Conservation (phyloP, 53 echinoderm and acorn worm genomes). For the Apostichopus leukothele region DNA sequence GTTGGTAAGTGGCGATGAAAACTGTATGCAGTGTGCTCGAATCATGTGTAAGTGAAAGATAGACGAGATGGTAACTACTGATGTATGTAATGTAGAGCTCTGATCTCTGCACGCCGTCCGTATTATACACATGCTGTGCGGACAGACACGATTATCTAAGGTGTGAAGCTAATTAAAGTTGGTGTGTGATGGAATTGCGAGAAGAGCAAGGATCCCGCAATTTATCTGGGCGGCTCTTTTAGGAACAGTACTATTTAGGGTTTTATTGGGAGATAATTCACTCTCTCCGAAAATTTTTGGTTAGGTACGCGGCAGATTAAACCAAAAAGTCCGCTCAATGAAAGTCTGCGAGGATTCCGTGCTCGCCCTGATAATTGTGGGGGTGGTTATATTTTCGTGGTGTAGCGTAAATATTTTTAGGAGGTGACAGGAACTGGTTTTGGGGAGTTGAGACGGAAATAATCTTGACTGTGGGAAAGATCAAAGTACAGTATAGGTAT, state of each 20-base stretch:
- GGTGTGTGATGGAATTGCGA: constrained; percentile 17
- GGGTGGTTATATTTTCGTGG: too few relatives aligned
- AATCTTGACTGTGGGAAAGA: too few relatives aligned
- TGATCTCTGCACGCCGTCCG: background rate
- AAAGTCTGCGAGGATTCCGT: background rate
- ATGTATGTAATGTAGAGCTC: background rate
- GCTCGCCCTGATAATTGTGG: background rate
- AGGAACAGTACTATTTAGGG: background rate
- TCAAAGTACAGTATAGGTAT: too few relatives aligned
- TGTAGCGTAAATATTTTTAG: too few relatives aligned
- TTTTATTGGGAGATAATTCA: background rate
- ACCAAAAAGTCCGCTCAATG: background rate
- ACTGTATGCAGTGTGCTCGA: background rate
- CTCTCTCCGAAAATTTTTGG: background rate
- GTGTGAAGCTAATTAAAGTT: constrained; percentile 40
- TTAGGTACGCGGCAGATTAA: background rate
- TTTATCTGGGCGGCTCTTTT: background rate
- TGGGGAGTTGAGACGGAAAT: too few relatives aligned
- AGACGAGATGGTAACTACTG: constrained; percentile 21
- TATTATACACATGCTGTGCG: constrained; percentile 11
- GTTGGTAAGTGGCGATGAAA: constrained; percentile 31
- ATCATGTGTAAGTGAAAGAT: background rate
- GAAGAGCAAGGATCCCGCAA: background rate
- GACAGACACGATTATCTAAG: background rate
- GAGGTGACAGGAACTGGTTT: too few relatives aligned